Conservation (phyloP, 2,113 vertebrate species). For the Agapornis roseicollis region DNA sequence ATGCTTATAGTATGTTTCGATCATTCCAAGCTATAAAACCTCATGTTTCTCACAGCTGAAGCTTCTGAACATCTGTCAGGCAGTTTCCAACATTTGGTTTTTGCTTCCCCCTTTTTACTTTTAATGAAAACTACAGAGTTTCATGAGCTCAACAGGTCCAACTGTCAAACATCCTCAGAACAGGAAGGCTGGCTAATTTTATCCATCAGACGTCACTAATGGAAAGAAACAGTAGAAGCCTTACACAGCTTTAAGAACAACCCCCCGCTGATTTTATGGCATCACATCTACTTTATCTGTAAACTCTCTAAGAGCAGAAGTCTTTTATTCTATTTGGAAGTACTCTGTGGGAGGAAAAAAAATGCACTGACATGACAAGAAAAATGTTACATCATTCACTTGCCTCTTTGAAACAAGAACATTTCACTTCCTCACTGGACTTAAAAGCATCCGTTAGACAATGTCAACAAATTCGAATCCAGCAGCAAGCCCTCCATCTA, state of each 20-base stretch:
- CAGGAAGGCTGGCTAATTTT: neutral
- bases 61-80: neutral
- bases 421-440: neutral
- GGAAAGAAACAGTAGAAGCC: neutral
- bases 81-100: neutral
- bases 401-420: neutral
- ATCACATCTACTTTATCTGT: neutral
- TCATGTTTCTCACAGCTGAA: neutral
- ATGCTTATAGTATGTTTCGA: neutral
- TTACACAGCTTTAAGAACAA: neutral
- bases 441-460: conserved; percentile 3
- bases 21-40: neutral
- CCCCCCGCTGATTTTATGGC: neutral
- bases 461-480: neutral
- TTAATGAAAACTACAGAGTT: neutral
- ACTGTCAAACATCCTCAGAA: neutral
- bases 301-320: neutral
- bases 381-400: neutral
- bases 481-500: neutral
- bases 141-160: neutral
- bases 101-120: neutral
- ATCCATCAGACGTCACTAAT: neutral
- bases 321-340: neutral
- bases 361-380: neutral
- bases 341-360: neutral